These are phyloP conservation scores for Platyrinchus mystaceus DNA, from an alignment of 2,797 vertebrate species.

Conservation along the genomic window DNA sequence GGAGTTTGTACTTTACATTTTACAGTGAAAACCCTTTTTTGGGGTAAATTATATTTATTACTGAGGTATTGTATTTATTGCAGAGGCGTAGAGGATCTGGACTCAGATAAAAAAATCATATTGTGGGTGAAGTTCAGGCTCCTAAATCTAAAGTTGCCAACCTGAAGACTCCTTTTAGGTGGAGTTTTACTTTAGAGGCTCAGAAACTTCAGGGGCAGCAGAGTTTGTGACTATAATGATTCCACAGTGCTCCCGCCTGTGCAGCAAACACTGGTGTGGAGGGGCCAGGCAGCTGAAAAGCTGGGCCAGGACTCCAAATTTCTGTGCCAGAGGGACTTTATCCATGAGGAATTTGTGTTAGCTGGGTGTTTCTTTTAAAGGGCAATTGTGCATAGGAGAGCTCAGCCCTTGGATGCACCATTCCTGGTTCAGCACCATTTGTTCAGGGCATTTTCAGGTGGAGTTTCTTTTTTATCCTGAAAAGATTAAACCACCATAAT, in stretches of 20 bases:
- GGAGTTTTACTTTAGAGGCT: neutral
- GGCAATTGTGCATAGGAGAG: neutral
- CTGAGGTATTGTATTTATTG: neutral
- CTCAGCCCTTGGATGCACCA: neutral
- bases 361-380: neutral
- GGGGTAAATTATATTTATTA: neutral
- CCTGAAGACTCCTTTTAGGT: neutral
- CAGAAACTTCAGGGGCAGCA: neutral
- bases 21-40: rapidly evolving
- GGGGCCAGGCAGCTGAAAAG: neutral
- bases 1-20: neutral
- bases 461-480: neutral
- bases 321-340: neutral
- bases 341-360: rapidly evolving
- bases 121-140: neutral
- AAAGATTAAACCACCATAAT: neutral
- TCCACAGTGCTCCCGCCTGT: neutral
- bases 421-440: neutral
- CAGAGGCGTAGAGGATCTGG: neutral
- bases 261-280: neutral
- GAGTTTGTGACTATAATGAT: neutral
- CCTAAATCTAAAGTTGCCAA: neutral
- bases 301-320: neutral
- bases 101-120: neutral
- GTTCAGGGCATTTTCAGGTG: neutral